Evolutionary conservation across 2,113 vertebrate genomes (phyloP), one percentile per base, ranked within the genome.

Genomic region (Entomyzon cyanotis): DNA sequence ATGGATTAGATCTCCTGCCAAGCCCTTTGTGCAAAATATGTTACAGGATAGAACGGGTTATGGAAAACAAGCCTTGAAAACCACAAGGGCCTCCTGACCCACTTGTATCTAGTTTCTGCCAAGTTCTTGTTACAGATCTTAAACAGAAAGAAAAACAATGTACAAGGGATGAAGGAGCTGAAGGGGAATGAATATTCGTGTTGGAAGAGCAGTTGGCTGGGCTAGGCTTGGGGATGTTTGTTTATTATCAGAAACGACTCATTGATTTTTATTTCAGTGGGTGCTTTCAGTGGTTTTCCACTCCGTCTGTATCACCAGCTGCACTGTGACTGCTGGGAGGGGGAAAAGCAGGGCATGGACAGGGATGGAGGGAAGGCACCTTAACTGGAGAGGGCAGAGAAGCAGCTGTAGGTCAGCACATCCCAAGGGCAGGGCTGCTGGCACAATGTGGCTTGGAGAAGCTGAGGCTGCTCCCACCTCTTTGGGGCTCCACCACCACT

Each of bases 41-140:
- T 86, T 96, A 90, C 90, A 96, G 96, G 96, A 95, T 90, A 96
- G 94, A 95, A 88, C 5, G 90, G 91, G 89, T 96, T 97, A 81
- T 93, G 93, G 90, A 97, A 97, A 98, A 97, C 95, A 96, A 97
- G 95, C 96, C 93, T 60, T 67, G 95, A 95, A 97, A 97, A 96
- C 97, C 97, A 94, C 97, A 93, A 96, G 97, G 96, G 94, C 96
- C 97, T 97, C 97, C 96, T 95, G 97, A 97, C 92, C 97, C 92
- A 95, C 89, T 97, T 96, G 96, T 97, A 90, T 96, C 94, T 95
- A 93, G 87, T 94, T 95, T 90, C 92, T 97, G 98, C 97, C 97
- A 97, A 96, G 85, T 96, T 96, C 97, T 96, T 90, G 94, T 94
- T 96, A 91, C 94, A 96, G 95, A 93, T 94, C 89, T 97, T 94